Percentiles rank a stretch among this genome's conserved stretches.
phyloP scores from a whole-genome alignment of 2,888 invertebrate species.

The Nemotelus nigrinus region DNA sequence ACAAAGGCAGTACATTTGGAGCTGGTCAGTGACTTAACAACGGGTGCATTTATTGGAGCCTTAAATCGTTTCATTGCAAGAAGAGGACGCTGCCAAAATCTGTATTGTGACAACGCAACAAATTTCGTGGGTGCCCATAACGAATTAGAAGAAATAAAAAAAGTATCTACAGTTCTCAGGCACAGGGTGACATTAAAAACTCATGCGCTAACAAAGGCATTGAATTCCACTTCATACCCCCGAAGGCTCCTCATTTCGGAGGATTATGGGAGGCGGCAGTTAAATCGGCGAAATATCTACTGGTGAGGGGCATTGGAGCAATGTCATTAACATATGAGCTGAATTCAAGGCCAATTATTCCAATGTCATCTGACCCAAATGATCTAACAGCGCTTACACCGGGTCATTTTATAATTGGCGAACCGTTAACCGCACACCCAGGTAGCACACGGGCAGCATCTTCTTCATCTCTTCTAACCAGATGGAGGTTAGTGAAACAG shows the following conservation, averaged over 20 bases:
- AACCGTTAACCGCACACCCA: neutral
- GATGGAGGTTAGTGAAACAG: constrained; percentile 1
- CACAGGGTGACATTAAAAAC: neutral
- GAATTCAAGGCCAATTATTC: neutral
- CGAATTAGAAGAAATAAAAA: constrained; percentile 1
- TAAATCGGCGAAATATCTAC: constrained; percentile 34
- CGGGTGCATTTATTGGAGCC: constrained; percentile 50
- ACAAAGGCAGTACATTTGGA: constrained; percentile 50
- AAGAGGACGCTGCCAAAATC: constrained; percentile 35
- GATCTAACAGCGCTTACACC: neutral
- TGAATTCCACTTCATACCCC: constrained; percentile 39
- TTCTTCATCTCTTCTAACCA: neutral
- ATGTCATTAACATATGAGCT: constrained; percentile 21
- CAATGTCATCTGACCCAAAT: neutral
- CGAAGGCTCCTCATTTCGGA: constrained; percentile 33
- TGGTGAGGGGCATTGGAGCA: neutral
- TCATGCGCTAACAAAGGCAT: neutral
- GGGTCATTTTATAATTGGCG: neutral
- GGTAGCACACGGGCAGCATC: neutral
- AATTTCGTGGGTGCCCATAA: constrained; percentile 45
- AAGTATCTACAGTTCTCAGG: neutral
- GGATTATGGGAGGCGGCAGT: constrained; percentile 45
- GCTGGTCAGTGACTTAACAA: constrained; percentile 46
- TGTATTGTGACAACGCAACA: constrained; percentile 47
- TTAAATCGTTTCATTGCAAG: constrained; percentile 47